Conservation (phyloP, 2,113 vertebrate genomes). For the Hypocryptadius cinnamomeus region DNA sequence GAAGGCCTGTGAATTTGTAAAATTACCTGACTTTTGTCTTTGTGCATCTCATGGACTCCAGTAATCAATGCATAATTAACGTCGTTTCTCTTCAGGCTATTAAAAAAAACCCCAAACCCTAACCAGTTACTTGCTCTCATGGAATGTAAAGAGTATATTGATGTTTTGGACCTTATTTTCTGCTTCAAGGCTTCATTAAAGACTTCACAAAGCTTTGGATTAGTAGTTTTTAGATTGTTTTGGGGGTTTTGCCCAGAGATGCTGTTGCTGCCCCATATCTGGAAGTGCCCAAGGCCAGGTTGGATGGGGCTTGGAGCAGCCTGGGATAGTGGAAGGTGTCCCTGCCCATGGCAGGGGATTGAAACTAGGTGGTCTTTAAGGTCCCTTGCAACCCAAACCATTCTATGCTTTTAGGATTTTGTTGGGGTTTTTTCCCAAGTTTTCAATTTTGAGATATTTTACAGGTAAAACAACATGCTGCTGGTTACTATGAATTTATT, state of each 20-base stretch:
- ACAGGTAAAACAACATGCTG: not conserved
- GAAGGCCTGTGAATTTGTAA: not conserved
- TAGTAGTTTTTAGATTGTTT: not conserved
- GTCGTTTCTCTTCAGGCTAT: not conserved
- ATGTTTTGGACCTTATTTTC: not conserved
- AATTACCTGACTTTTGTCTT: not conserved
- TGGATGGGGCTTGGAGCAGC: not conserved
- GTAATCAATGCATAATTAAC: not conserved
- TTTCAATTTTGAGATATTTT: not conserved
- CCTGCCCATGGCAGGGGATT: not conserved
- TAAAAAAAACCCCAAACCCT: not conserved
- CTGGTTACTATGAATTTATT: not conserved
- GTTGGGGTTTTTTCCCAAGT: fast-evolving
- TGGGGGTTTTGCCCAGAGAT: not conserved
- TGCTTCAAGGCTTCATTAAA: not conserved
- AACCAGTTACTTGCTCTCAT: not conserved
- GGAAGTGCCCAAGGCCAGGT: not conserved
- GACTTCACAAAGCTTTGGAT: not conserved
- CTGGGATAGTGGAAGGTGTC: not conserved
- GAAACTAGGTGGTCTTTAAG: not conserved
- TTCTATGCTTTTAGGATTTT: not conserved
- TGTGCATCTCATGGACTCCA: not conserved
- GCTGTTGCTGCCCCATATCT: not conserved
- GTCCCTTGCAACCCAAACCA: not conserved
- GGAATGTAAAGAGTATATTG: not conserved